Percentiles rank a stretch among this genome's conserved stretches.
Conservation (phyloP, 2,113 vertebrate genomes). For the Pan paniscus region DNA sequence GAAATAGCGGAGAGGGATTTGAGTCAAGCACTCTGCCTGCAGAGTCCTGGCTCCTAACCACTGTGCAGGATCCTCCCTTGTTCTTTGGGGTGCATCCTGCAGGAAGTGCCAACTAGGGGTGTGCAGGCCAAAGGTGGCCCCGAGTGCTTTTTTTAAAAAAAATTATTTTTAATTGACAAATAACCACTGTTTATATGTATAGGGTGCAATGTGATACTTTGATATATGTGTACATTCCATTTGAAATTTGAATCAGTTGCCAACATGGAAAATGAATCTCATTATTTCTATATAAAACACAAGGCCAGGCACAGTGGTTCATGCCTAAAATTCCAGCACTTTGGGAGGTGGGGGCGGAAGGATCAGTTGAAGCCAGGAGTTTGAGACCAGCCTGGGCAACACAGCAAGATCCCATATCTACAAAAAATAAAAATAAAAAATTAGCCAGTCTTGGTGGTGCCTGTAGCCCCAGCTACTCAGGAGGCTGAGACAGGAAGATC, state of each 20-base stretch:
- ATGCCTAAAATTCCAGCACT: no score
- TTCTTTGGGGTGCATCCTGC: not conserved
- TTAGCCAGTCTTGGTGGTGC: no score
- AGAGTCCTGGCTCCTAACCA: not conserved
- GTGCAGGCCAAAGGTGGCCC: no score
- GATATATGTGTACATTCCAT: not conserved
- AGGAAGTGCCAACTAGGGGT: accelerated
- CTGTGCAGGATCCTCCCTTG: accelerated
- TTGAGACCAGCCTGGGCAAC: no score
- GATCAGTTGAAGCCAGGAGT: no score
- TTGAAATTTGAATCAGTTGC: not conserved
- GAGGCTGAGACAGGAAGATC: no score
- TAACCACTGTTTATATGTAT: not conserved
- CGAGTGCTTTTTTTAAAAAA: no score
- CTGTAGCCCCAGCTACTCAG: no score
- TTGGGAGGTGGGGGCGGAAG: no score
- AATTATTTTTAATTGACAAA: not conserved
- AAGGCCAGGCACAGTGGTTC: no score
- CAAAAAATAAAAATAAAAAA: no score
- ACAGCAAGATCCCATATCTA: no score
- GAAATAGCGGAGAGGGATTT: not conserved
- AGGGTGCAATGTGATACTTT: not conserved
- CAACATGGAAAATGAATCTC: not conserved
- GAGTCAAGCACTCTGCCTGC: not conserved
- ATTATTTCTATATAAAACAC: not conserved